phyloP scores from a whole-genome alignment of 2,888 invertebrate species.

The Athalia cordata region DNA sequence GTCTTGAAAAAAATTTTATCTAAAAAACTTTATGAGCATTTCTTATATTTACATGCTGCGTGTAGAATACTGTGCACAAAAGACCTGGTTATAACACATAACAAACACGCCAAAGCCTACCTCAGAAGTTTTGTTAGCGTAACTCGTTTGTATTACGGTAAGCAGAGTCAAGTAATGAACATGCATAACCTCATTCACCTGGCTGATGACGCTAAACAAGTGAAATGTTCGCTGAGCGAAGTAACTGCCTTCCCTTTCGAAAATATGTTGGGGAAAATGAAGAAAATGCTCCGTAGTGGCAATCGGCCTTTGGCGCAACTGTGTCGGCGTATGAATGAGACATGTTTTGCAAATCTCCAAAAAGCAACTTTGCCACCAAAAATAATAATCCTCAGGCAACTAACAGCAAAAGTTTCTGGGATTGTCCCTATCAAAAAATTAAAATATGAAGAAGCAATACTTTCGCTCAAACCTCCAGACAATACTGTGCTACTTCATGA shows the following conservation, averaged over 20 bases:
- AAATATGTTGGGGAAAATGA: slow-evolving; percentile 24
- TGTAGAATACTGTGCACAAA: slow-evolving; percentile 18
- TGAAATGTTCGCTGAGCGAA: background rate
- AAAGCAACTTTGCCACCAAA: slow-evolving; percentile 14
- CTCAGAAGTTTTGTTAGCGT: background rate
- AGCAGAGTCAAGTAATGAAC: slow-evolving; percentile 7
- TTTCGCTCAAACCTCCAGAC: slow-evolving; percentile 37
- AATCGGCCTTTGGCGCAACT: slow-evolving; percentile 47
- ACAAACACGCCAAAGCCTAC: background rate
- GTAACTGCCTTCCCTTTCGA: slow-evolving; percentile 5
- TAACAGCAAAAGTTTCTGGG: slow-evolving; percentile 12
- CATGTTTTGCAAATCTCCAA: background rate
- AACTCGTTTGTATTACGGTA: slow-evolving; percentile 2
- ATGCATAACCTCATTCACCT: background rate
- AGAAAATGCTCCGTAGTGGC: slow-evolving; percentile 43
- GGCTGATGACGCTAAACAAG: no score
- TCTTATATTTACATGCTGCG: slow-evolving; percentile 4
- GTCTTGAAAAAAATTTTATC: slow-evolving; percentile 49
- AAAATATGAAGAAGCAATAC: slow-evolving; percentile 37
- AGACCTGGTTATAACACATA: background rate
- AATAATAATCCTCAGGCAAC: slow-evolving; percentile 1
- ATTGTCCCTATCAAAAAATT: slow-evolving; percentile 28
- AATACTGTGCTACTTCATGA: slow-evolving; percentile 42
- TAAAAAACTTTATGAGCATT: slow-evolving; percentile 35
- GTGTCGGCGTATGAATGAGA: slow-evolving; percentile 45